Evolutionary conservation across 2,113 vertebrate genomes (phyloP).

Genomic region (Hypocryptadius cinnamomeus): DNA sequence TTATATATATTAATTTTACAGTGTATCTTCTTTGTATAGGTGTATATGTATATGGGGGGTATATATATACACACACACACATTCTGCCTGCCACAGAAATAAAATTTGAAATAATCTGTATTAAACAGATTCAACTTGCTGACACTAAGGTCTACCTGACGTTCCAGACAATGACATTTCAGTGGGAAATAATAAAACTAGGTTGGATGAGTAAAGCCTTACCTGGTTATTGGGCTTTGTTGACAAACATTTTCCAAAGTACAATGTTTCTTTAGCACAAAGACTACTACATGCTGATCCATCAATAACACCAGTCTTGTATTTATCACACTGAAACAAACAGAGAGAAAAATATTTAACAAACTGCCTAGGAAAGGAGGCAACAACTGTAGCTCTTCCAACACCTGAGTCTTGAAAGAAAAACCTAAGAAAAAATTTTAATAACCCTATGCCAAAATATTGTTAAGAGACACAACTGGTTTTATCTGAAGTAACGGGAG

Average conservation of each 20-base stretch:
- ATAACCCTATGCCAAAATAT: neutral
- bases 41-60: neutral
- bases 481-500: neutral
- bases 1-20: neutral
- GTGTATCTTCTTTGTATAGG: neutral
- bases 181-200: neutral
- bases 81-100: neutral
- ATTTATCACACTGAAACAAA: constrained; percentile 88
- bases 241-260: constrained; percentile 93
- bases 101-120: neutral
- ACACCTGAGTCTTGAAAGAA: neutral
- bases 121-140: neutral
- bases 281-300: constrained; percentile 93
- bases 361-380: neutral
- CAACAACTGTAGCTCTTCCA: neutral
- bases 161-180: neutral
- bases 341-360: neutral
- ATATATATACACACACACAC: neutral
- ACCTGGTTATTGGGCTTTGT: constrained; percentile 90
- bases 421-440: neutral
- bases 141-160: neutral
- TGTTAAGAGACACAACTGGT: neutral
- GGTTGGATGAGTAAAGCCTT: neutral
- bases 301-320: constrained; percentile 89
- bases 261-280: constrained; percentile 89